phyloP scores from a whole-genome alignment of 2,888 invertebrate genomes.

The Acronicta alni region DNA sequence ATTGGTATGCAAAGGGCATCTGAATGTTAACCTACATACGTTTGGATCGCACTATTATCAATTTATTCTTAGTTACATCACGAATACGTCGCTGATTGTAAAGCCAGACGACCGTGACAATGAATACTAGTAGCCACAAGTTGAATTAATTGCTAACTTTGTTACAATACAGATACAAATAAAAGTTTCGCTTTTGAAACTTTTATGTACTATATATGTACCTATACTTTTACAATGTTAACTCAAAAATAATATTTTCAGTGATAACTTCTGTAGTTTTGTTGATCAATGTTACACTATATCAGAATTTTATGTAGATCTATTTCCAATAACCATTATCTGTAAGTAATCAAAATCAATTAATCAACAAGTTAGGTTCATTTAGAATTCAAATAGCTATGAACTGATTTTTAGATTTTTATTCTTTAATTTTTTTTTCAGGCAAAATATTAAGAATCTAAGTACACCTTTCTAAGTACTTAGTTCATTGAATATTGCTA shows the following conservation, averaged over 20 bases:
- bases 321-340: no score
- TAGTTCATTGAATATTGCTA: no score
- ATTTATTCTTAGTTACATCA: slow-evolving; percentile 51
- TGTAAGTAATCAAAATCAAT: no score
- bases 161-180: slow-evolving; percentile 2
- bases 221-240: neutral
- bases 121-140: slow-evolving; percentile 20
- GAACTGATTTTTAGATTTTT: no score
- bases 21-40: slow-evolving; percentile 58
- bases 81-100: slow-evolving; percentile 24
- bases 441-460: neutral
- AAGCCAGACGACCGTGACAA: slow-evolving; percentile 36
- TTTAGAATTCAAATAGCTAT: no score
- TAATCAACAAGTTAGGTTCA: no score
- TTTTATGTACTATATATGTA: slow-evolving; percentile 3
- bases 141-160: slow-evolving; percentile 11
- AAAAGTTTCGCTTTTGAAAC: slow-evolving; percentile 24
- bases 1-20: slow-evolving; percentile 52
- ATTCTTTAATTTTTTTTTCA: neutral
- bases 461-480: no score
- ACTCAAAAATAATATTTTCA: neutral
- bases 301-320: no score
- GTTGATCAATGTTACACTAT: no score
- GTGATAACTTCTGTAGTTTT: no score
- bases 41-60: slow-evolving; percentile 38